phyloP scores from a whole-genome alignment of 2,797 vertebrate genomes.

The Meda fulgida region DNA sequence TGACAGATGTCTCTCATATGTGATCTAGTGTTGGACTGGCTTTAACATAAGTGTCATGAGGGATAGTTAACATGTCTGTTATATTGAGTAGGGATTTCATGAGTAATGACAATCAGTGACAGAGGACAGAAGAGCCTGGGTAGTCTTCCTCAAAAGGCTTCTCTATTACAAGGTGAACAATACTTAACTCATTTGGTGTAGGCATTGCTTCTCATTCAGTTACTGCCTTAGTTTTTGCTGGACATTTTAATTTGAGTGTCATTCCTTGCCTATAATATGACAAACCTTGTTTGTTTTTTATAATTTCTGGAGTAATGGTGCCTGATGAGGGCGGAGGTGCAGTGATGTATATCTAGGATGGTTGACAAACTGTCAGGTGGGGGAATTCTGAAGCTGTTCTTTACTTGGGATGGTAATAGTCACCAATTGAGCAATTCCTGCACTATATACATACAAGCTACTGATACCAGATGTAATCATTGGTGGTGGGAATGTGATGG shows the following conservation, averaged over 20 bases:
- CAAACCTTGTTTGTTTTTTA: conserved; percentile 75
- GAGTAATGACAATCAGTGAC: conserved; percentile 77
- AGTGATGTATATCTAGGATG: conserved; percentile 63
- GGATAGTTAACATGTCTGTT: conserved; percentile 61
- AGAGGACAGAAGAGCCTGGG: conserved; percentile 73
- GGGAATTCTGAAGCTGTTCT: conserved; percentile 65
- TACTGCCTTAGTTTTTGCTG: conserved; percentile 72
- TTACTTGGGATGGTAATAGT: conserved; percentile 70
- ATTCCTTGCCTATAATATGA: conserved; percentile 75
- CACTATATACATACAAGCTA: conserved; percentile 82
- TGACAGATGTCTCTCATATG: conserved; percentile 43
- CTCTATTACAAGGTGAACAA: conserved; percentile 71
- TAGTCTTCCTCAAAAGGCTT: conserved; percentile 72
- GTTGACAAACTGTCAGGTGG: conserved; percentile 67
- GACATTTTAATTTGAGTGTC: conserved; percentile 79
- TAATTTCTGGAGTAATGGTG: conserved; percentile 78
- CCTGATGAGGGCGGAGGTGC: conserved; percentile 71
- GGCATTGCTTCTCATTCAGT: conserved; percentile 75
- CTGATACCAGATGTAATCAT: conserved; percentile 79
- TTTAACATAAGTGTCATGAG: conserved; percentile 70
- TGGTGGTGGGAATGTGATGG: conserved; percentile 68
- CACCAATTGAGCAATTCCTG: conserved; percentile 77
- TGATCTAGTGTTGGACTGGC: conserved; percentile 75
- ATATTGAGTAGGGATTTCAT: conserved; percentile 62
- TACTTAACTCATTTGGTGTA: conserved; percentile 82